These are phyloP conservation scores for Yponomeuta malinellus DNA, from an alignment of 2,888 invertebrate genomes.

Conservation along the genomic window DNA sequence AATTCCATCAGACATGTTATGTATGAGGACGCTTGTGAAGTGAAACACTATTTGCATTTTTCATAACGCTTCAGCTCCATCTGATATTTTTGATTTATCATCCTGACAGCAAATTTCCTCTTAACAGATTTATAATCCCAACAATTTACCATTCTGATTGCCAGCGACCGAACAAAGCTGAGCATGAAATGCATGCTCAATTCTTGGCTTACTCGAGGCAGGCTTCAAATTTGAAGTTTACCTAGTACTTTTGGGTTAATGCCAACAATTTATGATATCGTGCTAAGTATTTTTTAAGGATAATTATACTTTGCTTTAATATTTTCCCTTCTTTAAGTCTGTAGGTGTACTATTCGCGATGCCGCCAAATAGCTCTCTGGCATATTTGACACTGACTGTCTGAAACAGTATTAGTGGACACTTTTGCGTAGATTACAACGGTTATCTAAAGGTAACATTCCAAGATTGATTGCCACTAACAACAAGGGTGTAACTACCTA, in stretches of 20 bases:
- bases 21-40: background rate
- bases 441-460: background rate
- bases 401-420: too few relatives aligned
- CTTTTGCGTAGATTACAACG: background rate
- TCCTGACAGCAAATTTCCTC: background rate
- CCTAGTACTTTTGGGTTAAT: slow-evolving; percentile 36
- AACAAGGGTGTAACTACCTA: too few relatives aligned
- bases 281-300: slow-evolving; percentile 35
- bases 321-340: background rate
- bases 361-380: too few relatives aligned
- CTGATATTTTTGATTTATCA: background rate
- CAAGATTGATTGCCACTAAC: too few relatives aligned
- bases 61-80: slow-evolving; percentile 1
- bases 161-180: background rate
- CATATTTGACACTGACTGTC: too few relatives aligned
- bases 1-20: slow-evolving; percentile 34
- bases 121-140: background rate
- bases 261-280: slow-evolving; percentile 52
- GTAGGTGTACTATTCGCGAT: too few relatives aligned
- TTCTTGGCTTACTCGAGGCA: background rate
- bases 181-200: background rate
- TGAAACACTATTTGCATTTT: slow-evolving; percentile 12
- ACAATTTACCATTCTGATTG: background rate
- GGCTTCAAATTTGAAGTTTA: background rate
- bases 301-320: slow-evolving; percentile 9